These are phyloP conservation scores for Diuraphis noxia DNA, from an alignment of 1,140 invertebrate species.

Conservation along the genomic window DNA sequence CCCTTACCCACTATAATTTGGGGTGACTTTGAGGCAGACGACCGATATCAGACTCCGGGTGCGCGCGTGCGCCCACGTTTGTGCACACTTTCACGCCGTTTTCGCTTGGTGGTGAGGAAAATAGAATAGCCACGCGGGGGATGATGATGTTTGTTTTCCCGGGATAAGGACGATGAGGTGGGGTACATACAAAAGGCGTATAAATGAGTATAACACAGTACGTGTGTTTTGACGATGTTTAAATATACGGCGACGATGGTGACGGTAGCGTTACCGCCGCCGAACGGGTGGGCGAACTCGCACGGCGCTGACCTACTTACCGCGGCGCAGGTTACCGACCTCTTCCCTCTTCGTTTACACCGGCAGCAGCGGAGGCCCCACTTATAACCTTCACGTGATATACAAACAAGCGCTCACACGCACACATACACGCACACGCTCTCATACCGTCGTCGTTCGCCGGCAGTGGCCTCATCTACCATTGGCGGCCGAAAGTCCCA, in stretches of 20 bases:
- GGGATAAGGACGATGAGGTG: no score
- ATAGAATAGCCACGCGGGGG: background rate
- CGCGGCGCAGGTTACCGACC: conserved; percentile 45
- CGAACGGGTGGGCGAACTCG: conserved; percentile 53
- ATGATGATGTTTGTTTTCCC: background rate
- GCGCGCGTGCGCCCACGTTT: background rate
- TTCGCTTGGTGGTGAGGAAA: background rate
- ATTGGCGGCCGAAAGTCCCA: conserved; percentile 38
- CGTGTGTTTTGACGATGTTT: conserved; percentile 44
- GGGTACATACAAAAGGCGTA: background rate
- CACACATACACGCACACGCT: background rate
- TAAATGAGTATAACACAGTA: background rate
- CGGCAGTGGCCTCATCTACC: conserved; percentile 44
- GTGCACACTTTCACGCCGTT: background rate
- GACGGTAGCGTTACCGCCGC: conserved; percentile 27
- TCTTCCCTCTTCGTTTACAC: conserved; percentile 51
- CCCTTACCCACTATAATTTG: background rate
- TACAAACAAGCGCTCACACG: background rate
- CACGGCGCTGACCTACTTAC: conserved; percentile 50
- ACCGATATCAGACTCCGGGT: background rate
- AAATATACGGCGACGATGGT: background rate
- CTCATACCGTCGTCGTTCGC: conserved; percentile 10
- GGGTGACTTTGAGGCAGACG: background rate
- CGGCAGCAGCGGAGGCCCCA: conserved; percentile 25
- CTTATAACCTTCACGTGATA: conserved; percentile 48